Base-by-base conservation (phyloP, 2,113 vertebrate genomes). In the Psittacula cyanocephala region DNA sequence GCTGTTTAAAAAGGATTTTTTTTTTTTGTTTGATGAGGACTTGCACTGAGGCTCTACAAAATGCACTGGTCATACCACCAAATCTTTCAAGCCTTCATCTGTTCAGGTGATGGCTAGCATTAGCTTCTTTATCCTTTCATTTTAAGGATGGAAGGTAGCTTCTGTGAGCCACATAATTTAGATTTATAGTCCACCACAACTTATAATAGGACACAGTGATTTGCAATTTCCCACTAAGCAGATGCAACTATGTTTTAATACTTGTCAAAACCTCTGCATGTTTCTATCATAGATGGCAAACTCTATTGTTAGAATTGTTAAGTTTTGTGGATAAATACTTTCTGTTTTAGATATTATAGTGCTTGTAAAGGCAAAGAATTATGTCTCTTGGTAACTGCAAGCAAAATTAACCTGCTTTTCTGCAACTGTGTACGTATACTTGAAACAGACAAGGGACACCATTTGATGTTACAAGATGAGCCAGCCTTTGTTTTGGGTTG, bases 291-390 rank as follows among this genome's bases (percentile, higher is more conserved):
- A 92, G 47, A 37, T 49, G 31, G 52, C 65, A 91, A 64, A 81
- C 64, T 70, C 88, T 90, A 52, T 59, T 81, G 77, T n/a, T 88
- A 78, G 60, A 93, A 86, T 84, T 43, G n/a, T 44, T 88, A 53
- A 55, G 10, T 50, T 95, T 88, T 70, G 57, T 78, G 43, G 53
- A 53, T 14, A 83, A 43, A 71, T 86, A 64, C 37, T 53, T 93
- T 88, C 55, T 88, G 14, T 78, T 83, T 47, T 86, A 75, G 31
- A 86, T 86, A 88, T 88, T 76, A 75, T n/a, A 52, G 60, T 72
- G 24, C 74, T 88, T 94, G 44, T 72, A 84, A 95, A 92, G 83
- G 47, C 62, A 84, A 95, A 82, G 49, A 91, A 87, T 59, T 60
- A 49, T n/a, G 22, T 67, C 28, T 47, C 55, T 64, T 64, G 24